A percentile compares a stretch with the other conserved stretches of the same genome.
phyloP scores from a whole-genome alignment of 2,888 invertebrate genomes.

The Chrysolina americana region DNA sequence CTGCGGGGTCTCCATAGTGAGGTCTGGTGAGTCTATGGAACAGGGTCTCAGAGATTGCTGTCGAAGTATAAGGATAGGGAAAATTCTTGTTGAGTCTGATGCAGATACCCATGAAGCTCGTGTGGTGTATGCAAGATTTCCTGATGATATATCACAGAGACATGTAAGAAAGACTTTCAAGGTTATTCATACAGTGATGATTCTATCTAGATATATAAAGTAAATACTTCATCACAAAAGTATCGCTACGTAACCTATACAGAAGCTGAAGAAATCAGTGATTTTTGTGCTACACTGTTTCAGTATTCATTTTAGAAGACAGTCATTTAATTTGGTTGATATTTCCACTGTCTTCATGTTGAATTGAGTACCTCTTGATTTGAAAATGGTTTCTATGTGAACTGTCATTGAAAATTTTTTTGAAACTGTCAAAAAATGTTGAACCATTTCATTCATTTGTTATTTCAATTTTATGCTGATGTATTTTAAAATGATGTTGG shows the following conservation, averaged over 20 bases:
- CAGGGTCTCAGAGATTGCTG: constrained; percentile 94
- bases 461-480: no score
- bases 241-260: background rate
- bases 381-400: no score
- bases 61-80: constrained; percentile 97
- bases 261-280: background rate
- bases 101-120: constrained; percentile 96
- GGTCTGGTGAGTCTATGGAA: constrained; percentile 78
- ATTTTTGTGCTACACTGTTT: background rate
- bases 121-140: constrained; percentile 98
- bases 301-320: no score
- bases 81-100: constrained; percentile 97
- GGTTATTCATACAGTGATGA: no score
- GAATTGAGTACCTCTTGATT: no score
- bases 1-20: constrained; percentile 94
- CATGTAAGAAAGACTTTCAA: constrained; percentile 69
- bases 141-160: constrained; percentile 92
- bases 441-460: no score
- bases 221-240: background rate
- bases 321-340: no score
- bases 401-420: no score
- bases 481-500: no score
- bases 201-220: no score
- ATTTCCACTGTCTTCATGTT: background rate
- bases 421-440: no score